Evolutionary conservation across 92 coral and sea anemone species (phyloP).

Genomic region (Hydrozoanthus gracilis): DNA sequence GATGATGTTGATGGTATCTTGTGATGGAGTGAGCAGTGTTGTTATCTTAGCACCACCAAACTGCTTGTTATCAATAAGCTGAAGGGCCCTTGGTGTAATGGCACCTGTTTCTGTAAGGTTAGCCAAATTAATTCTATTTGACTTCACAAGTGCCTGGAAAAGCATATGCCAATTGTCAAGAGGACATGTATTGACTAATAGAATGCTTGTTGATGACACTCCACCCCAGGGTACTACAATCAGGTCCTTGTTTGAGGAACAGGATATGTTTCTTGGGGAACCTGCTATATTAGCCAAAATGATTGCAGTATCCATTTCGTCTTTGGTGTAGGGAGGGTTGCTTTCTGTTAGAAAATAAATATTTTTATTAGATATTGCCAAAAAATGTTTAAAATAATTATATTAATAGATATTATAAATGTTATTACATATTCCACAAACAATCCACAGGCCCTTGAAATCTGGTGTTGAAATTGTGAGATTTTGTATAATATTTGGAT

Average conservation of each 20-base stretch:
- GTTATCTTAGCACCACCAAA: constrained; percentile 64
- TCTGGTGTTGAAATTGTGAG: constrained; percentile 20
- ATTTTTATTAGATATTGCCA: constrained; percentile 11
- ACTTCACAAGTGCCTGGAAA: constrained; percentile 63
- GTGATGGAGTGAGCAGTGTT: constrained; percentile 50
- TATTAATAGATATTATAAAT: constrained; percentile 14
- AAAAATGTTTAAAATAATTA: background rate
- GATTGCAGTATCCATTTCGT: constrained; percentile 26
- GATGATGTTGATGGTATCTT: constrained; percentile 42
- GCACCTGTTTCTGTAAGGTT: constrained; percentile 57
- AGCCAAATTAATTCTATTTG: constrained; percentile 52
- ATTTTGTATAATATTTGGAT: constrained; percentile 25
- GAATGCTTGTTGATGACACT: constrained; percentile 49
- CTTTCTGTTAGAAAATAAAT: constrained; percentile 9
- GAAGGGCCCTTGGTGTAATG: constrained; percentile 52
- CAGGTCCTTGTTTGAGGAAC: constrained; percentile 16
- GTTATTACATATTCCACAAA: constrained; percentile 38
- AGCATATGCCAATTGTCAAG: constrained; percentile 74
- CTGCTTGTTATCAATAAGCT: constrained; percentile 48
- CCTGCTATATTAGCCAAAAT: background rate
- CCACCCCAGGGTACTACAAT: constrained; percentile 63
- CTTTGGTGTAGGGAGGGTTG: constrained; percentile 37
- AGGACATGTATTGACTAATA: constrained; percentile 60
- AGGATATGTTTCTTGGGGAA: background rate
- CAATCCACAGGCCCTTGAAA: constrained; percentile 41